Base-by-base conservation (phyloP, 1,140 invertebrate genomes). In the Brachionus koreanus region DNA sequence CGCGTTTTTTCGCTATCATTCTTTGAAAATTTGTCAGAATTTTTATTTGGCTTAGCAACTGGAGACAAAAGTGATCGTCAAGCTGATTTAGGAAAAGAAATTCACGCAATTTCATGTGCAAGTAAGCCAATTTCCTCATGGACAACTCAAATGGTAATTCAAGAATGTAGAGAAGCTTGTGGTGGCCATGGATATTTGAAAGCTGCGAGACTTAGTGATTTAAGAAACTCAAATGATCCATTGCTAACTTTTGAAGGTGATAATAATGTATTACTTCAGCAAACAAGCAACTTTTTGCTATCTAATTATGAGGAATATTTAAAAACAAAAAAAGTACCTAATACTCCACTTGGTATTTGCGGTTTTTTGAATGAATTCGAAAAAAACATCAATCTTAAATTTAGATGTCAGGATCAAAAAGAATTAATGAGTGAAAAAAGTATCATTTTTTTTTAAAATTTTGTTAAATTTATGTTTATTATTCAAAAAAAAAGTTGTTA, bases 161-260 rank as follows among this genome's bases (percentile, higher is more conserved):
- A 97, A 88, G 95, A 97, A 88, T 94, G 93, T 85, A 89, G 94
- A 52, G 94, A 96, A 88, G 93, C 94, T 5, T 96, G 94, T 87
- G 95, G 94, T 12, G 95, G 95, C 7, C 90, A 91, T 86, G 90
- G 84, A 91, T 93, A 88, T 83, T 86, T 91, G 46, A 87, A 86
- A 86, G 93, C 92, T n/a, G n/a, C n/a, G n/a, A n/a, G 13, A 90
- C 93, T 82, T 91, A 94, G 84, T 88, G 97, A 57, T 93, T 88
- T 97, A 63, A 91, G 94, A 79, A 92, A 92, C 88, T 93, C 96
- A 87, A 92, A 96, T 88, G 96, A 98, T 89, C 93, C 94, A 0
- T 94, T 94, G 84, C 93, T 93, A 84, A 98, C 95, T 0, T 98
- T 97, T 85, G 96, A 98, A 89, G 96, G 96, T 5, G 96, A 98